phyloP scores from a whole-genome alignment of 1,140 invertebrate genomes.

The Drosophila tropicalis region DNA sequence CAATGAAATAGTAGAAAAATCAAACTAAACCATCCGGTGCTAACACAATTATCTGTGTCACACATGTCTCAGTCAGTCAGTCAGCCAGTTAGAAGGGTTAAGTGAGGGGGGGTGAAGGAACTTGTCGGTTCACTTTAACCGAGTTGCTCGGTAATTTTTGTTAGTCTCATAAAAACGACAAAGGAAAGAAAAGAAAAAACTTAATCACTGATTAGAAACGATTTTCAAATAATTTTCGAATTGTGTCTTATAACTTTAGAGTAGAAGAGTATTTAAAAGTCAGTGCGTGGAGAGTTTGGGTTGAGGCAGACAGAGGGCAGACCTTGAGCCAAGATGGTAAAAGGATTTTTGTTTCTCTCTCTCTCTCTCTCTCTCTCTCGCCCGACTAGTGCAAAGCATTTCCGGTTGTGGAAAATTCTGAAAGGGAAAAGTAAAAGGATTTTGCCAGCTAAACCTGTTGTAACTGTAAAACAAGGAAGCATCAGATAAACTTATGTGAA shows the following conservation, averaged over 20 bases:
- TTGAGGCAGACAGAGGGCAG: neutral
- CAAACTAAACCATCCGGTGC: conserved; percentile 31
- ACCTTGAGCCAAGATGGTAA: conserved; percentile 1
- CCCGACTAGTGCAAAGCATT: neutral
- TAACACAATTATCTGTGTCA: conserved; percentile 63
- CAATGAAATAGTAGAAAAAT: conserved; percentile 27
- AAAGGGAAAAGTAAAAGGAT: conserved; percentile 21
- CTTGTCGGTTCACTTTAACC: conserved; percentile 1
- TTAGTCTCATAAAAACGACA: conserved; percentile 1
- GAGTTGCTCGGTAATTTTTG: neutral
- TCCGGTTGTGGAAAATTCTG: conserved; percentile 22
- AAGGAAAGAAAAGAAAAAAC: neutral
- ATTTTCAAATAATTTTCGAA: neutral
- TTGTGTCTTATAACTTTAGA: neutral
- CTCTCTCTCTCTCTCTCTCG: no score
- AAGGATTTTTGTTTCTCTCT: neutral
- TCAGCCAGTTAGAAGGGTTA: neutral
- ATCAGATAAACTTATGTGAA: neutral
- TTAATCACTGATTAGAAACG: conserved; percentile 22
- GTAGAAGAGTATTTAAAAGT: neutral
- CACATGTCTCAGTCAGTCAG: neutral
- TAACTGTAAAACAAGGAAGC: conserved; percentile 47
- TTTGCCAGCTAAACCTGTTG: conserved; percentile 1
- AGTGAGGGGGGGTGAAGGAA: neutral
- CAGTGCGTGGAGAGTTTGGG: neutral